A percentile compares a stretch with the other conserved stretches of the same genome.
Evolutionary conservation across 1,140 invertebrate genomes (phyloP).

Genomic region (Bilobella aurantiaca): DNA sequence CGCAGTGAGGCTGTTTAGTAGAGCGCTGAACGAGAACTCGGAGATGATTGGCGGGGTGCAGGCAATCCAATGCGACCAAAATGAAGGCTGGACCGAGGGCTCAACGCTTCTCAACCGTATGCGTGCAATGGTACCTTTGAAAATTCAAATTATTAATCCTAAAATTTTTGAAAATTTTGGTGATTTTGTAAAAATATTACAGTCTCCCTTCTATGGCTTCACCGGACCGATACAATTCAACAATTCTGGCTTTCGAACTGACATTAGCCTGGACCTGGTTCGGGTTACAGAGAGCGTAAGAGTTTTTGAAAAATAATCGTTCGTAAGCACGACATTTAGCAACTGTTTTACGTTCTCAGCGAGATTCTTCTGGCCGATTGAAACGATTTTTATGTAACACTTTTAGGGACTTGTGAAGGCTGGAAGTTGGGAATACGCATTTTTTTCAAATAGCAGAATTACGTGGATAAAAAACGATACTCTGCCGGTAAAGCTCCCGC

Average conservation of each 20-base stretch:
- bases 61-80: constrained; percentile 68
- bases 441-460: constrained; percentile 65
- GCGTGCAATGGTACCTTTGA: constrained; percentile 79
- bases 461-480: constrained; percentile 58
- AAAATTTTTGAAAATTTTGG: not conserved
- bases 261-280: constrained; percentile 80
- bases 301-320: too few relatives aligned
- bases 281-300: constrained; percentile 57
- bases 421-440: constrained; percentile 76
- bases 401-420: constrained; percentile 64
- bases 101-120: constrained; percentile 61
- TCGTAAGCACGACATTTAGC: not conserved
- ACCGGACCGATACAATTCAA: constrained; percentile 90
- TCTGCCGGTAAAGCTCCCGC: constrained; percentile 41
- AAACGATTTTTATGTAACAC: too few relatives aligned
- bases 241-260: constrained; percentile 79
- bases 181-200: not conserved
- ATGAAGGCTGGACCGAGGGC: not conserved
- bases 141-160: not conserved
- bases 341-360: not conserved
- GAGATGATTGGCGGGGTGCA: constrained; percentile 64
- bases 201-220: constrained; percentile 66
- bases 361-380: not conserved
- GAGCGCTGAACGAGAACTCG: constrained; percentile 77
- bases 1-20: constrained; percentile 85